Conservation (phyloP, 2,113 vertebrate genomes). For the Sylvia atricapilla region DNA sequence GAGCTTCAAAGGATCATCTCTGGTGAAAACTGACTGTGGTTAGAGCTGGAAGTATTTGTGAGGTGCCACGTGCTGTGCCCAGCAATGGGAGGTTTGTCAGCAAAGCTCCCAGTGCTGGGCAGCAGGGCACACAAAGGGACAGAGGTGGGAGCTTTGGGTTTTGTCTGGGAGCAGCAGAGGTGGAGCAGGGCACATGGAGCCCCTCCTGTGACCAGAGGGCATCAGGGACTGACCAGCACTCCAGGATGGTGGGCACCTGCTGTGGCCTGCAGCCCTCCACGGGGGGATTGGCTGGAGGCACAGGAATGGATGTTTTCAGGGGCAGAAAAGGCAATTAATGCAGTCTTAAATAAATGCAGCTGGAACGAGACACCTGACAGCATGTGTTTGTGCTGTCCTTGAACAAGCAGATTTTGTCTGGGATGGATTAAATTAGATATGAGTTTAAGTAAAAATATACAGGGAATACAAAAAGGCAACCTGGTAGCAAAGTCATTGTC, state of each 20-base stretch:
- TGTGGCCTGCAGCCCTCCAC: neutral
- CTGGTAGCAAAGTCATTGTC: neutral
- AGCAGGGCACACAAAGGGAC: fast-evolving
- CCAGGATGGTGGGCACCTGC: neutral
- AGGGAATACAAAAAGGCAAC: neutral
- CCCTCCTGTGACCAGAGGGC: fast-evolving
- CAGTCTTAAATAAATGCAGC: neutral
- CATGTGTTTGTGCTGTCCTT: neutral
- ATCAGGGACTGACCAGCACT: neutral
- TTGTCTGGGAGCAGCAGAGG: neutral
- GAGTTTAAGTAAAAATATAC: neutral
- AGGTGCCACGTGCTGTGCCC: neutral
- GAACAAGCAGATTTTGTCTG: neutral
- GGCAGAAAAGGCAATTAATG: neutral
- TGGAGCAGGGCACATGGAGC: fast-evolving
- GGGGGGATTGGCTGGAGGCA: neutral
- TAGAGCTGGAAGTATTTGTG: neutral
- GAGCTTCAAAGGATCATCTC: neutral
- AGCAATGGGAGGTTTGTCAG: neutral
- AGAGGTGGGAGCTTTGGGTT: neutral
- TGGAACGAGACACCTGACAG: neutral
- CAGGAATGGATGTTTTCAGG: too few relatives aligned
- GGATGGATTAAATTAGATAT: neutral
- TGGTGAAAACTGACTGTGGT: neutral
- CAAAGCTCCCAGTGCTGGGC: neutral